Evolutionary conservation across 1,140 invertebrate genomes (phyloP), one percentile per base, ranked within the genome.

Genomic region (Parasteatoda tepidariorum): DNA sequence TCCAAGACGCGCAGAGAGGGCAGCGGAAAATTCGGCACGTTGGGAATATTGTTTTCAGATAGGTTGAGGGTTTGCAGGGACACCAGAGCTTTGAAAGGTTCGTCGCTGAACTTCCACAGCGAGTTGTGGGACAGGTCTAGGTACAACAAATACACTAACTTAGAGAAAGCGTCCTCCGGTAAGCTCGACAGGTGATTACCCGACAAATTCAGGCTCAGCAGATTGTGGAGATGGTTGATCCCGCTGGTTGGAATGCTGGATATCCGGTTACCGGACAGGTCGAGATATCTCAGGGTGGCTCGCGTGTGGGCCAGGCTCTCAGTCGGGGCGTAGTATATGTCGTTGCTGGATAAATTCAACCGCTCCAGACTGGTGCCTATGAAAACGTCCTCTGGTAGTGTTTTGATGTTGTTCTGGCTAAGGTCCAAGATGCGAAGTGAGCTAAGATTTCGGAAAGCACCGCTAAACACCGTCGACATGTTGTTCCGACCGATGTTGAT

Each of bases 101-200:
- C 68, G 34, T 68, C 38, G 22, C 66, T 18, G 15, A 81, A 9
- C 4, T 41, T 48, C 55, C 73, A 84, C 73, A 97, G 88, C 84
- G 92, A 91, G 89, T 97, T 97, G 75, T 92, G 89, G 26, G 93
- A 92, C 57, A 97, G 88, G 88, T 94, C 93, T 31, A 97, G 87
- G 83, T 95, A 92, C 64, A 95, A 90, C 33, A 97, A 89, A 86
- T 92, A 93, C 55, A 92, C 91, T 68, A 95, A 89, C 88, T 94
- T 93, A 18, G 92, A 92, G 89, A 96, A 96, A 87, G 95, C 18
- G 24, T 74, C 71, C 22, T 78, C 92, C 24, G 94, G 92, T 79
- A 97, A 89, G 86, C 94, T 93, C 38, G 92, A 91, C 28, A 97
- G 91, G 11, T 91, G 88, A 88, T 97, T 97, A 85, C 31, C 67